A percentile compares a stretch with the other conserved stretches of the same genome.
Evolutionary conservation across 2,888 invertebrate species (phyloP).

Genomic region (Cyaniris semiargus): DNA sequence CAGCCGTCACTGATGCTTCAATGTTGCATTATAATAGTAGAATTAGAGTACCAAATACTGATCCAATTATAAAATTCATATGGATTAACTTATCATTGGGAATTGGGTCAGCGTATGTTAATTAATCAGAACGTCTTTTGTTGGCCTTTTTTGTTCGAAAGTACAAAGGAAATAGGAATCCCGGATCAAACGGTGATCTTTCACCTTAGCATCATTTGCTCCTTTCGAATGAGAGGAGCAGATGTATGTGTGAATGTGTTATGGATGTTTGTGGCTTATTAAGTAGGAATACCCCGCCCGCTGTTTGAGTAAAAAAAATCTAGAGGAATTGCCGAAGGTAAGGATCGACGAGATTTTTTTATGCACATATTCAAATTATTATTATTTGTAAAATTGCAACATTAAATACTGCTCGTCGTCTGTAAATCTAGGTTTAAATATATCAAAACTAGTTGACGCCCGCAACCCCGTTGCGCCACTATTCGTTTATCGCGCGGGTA

Average conservation of each 20-base stretch:
- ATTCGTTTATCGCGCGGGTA: too few species aligned
- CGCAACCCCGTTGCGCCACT: too few species aligned
- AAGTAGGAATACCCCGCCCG: neutral
- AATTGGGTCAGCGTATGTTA: slow-evolving; percentile 45
- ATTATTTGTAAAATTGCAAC: too few species aligned
- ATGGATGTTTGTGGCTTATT: neutral
- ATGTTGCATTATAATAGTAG: too few species aligned
- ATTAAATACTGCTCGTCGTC: too few species aligned
- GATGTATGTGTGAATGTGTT: slow-evolving; percentile 43
- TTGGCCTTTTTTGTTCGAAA: slow-evolving; percentile 61
- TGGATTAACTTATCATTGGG: slow-evolving; percentile 23
- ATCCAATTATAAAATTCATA: slow-evolving; percentile 23
- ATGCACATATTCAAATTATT: too few species aligned
- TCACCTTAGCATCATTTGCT: slow-evolving; percentile 54
- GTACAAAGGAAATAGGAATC: slow-evolving; percentile 63
- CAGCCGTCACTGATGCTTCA: too few species aligned
- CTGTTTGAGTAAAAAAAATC: too few species aligned
- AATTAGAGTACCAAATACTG: neutral
- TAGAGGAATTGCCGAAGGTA: too few species aligned
- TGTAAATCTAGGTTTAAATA: too few species aligned
- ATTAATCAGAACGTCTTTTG: slow-evolving; percentile 63
- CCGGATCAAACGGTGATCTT: slow-evolving; percentile 60
- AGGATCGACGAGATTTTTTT: too few species aligned
- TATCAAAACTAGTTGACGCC: too few species aligned
- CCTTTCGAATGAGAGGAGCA: slow-evolving; percentile 39